These are phyloP conservation scores for Scolopax mira DNA, from an alignment of 2,113 vertebrate genomes.

Conservation along the genomic window DNA sequence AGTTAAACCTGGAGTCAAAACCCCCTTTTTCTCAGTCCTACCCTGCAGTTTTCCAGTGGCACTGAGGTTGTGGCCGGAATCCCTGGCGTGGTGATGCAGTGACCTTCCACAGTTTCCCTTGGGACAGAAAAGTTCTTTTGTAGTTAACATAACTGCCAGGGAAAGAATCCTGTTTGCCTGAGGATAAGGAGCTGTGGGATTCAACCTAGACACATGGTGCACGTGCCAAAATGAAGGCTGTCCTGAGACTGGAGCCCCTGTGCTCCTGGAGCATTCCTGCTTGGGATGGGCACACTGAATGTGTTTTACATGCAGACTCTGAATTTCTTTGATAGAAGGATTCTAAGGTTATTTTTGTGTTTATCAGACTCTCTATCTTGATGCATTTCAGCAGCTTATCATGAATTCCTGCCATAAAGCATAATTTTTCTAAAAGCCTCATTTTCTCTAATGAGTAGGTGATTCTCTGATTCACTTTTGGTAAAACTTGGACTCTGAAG, in stretches of 20 bases:
- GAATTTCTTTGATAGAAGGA: background rate
- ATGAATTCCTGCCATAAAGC: background rate
- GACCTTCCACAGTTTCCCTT: conserved; percentile 9
- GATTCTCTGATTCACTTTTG: background rate
- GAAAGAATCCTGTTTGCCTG: conserved; percentile 40
- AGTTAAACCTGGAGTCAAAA: background rate
- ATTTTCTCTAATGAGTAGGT: background rate
- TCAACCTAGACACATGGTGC: background rate
- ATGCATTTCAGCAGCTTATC: background rate
- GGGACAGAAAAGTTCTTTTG: conserved; percentile 29
- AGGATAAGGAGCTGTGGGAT: conserved; percentile 36
- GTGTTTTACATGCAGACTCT: rapidly evolving
- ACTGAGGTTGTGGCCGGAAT: background rate
- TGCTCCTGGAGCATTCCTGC: background rate
- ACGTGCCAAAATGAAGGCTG: background rate
- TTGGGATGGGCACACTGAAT: background rate
- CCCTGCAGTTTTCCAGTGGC: background rate
- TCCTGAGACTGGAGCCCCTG: background rate
- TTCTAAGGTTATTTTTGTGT: background rate
- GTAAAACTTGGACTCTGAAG: background rate
- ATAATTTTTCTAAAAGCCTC: background rate
- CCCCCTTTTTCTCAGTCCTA: background rate
- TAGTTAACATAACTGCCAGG: conserved; percentile 36
- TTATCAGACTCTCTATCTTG: background rate
- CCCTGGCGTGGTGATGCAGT: background rate